Evolutionary conservation across 2,113 vertebrate species (phyloP), one percentile per base, ranked within the genome.

Genomic region (Aplodontia rufa): DNA sequence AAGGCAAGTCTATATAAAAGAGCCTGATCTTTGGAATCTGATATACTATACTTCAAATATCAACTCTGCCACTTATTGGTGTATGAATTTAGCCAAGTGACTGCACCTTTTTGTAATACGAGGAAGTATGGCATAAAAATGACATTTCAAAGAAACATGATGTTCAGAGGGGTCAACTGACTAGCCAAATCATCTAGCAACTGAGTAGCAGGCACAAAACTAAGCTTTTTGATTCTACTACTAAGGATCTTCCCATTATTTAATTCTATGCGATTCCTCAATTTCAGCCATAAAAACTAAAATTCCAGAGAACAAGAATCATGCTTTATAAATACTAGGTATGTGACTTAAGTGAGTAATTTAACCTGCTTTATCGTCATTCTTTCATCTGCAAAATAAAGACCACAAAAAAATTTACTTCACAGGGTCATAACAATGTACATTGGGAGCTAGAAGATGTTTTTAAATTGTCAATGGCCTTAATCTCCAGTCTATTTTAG

Each of bases 391-490:
- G 47, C 49, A 93, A 92, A 93, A 95, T 58, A 90, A 62, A 53
- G 24, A 89, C 26, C 14, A 97, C 35, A 69, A 71, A 84, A 82
- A 49, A 91, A 55, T 11, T 45, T 95, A 75, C 37, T 62, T 91
- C 64, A 74, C 1, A 58, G 37, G 32, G 6, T 45, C 19, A 3
- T 62, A 91, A 78, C 26, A 72, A 58, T 42, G 9, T 55, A 51
- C 40, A 8, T 1, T 64, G 71, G 51, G 17, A 47, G 22, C 30
- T 30, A 13, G 32, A 68, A n/a, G 22, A 19, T 66, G 22, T 84
- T 93, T 69, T 89, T 51, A 89, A 92, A 87, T 53, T 94, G 53
- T 79, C 81, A 85, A 26, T 75, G 69, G 28, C 35, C 55, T 97
- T 74, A 53, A 74, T 87, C 19, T 93, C 69, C 49, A 78, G n/a